Base-by-base conservation (phyloP, 2,797 vertebrate genomes). In the Molossus alvarezi region DNA sequence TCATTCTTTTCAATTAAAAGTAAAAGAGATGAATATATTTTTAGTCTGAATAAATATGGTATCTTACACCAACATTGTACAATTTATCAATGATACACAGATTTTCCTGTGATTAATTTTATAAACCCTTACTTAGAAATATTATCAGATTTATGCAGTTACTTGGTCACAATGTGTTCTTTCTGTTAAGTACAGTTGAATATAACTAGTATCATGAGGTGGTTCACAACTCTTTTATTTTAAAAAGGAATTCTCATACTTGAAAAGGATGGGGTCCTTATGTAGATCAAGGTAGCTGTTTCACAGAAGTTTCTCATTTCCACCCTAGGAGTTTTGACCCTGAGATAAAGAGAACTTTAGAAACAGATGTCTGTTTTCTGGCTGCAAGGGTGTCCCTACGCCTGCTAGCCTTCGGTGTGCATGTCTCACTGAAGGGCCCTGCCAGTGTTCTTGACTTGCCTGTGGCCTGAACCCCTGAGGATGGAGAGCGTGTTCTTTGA, bases 41-140 rank as follows among this genome's bases (percentile, higher is more conserved):
- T 65, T 29, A 62, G 15, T 80, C 27, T 67, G 15, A 94, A 85
- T 72, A 95, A 65, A 75, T 29, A 55, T 1, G 0, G 1, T 29
- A 29, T n/a, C 29, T 83, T 8, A 51, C 1, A 73, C 4, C 13
- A 76, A 76, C 8, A n/a, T 67, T 45, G 20, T n/a, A 10, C 3
- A 17, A 27, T 83, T 64, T 80, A 45, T 88, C 37, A 79, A 53
- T 18, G 53, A 9, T 25, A 11, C 23, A 25, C 27, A 84, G n/a
- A 72, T 51, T 33, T 25, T 83, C n/a, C 75, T 92, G 55, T 58
- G 21, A 86, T 91, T 69, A 69, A 64, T 77, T 96, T 95, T n/a
- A 58, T 90, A 41, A 67, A 27, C 14, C 27, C 4, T 65, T 86
- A 67, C 27, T 93, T 80, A 5, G 90, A 92, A n/a, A 82, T 89